A percentile compares a stretch with the other conserved stretches of the same genome.
Conservation (phyloP, 2,888 invertebrate genomes). For the Gortyna flavago region DNA sequence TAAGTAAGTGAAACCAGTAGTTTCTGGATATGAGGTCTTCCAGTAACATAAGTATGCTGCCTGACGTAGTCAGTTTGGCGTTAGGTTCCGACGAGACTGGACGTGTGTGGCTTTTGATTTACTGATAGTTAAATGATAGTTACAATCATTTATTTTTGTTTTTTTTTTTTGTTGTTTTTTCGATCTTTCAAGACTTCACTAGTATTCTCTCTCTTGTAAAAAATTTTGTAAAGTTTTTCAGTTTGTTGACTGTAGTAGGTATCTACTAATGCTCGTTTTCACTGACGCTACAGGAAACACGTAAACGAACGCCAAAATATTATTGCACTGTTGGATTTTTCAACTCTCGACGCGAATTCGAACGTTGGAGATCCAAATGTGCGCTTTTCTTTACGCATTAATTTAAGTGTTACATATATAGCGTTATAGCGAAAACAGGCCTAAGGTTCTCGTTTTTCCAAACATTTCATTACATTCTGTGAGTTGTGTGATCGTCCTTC, state of each 20-base stretch:
- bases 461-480: background rate
- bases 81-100: constrained; percentile 41
- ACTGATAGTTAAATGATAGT: constrained; percentile 57
- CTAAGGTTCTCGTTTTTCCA: background rate
- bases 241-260: background rate
- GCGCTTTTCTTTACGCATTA: background rate
- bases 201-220: background rate
- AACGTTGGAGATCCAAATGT: background rate
- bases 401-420: background rate
- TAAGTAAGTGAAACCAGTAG: constrained; percentile 35
- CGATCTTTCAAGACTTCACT: background rate
- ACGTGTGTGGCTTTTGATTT: constrained; percentile 49
- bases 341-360: too few relatives aligned
- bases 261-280: background rate
- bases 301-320: background rate
- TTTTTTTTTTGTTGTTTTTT: constrained; percentile 3
- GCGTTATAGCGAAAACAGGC: background rate
- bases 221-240: background rate
- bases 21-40: constrained; percentile 32
- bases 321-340: too few relatives aligned
- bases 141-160: background rate
- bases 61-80: constrained; percentile 40
- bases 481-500: constrained; percentile 10
- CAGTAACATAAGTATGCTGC: constrained; percentile 27
- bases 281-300: background rate